phyloP scores from a whole-genome alignment of 1,140 invertebrate species.

The Monomorium pharaonis region DNA sequence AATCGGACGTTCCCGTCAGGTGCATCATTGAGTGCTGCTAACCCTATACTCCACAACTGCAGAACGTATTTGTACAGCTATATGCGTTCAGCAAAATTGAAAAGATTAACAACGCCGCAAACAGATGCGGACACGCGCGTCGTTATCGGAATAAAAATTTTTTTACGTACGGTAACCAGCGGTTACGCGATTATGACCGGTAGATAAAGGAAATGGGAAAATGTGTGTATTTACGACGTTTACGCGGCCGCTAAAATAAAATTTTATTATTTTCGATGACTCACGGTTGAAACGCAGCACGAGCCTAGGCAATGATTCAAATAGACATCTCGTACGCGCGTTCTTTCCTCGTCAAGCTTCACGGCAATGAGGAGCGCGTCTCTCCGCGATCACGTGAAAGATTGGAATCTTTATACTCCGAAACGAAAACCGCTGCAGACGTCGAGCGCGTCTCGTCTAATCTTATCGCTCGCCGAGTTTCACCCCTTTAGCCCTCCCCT shows the following conservation, averaged over 20 bases:
- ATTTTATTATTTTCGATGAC: conserved; percentile 39
- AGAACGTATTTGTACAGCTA: not conserved
- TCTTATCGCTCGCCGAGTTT: not conserved
- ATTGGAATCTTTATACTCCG: conserved; percentile 16
- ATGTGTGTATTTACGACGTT: conserved; percentile 3
- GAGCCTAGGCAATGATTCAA: not conserved
- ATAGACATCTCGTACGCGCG: not conserved
- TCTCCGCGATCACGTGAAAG: not conserved
- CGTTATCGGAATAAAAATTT: not conserved
- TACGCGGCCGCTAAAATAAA: not conserved
- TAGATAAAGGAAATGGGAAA: not conserved
- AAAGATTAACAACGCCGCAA: not conserved
- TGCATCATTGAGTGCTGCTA: not conserved
- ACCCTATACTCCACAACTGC: not conserved
- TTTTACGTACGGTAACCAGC: not conserved
- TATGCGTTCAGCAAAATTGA: not conserved
- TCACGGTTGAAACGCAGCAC: conserved; percentile 17
- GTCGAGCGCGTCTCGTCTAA: no score
- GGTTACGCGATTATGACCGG: not conserved
- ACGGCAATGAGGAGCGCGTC: not conserved
- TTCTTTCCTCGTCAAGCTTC: not conserved
- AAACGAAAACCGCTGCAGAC: no score
- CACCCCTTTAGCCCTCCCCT: not conserved
- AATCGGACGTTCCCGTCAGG: not conserved
- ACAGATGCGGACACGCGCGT: not conserved